These are phyloP conservation scores for Allacma fusca DNA, from an alignment of 2,888 invertebrate species.

Conservation along the genomic window DNA sequence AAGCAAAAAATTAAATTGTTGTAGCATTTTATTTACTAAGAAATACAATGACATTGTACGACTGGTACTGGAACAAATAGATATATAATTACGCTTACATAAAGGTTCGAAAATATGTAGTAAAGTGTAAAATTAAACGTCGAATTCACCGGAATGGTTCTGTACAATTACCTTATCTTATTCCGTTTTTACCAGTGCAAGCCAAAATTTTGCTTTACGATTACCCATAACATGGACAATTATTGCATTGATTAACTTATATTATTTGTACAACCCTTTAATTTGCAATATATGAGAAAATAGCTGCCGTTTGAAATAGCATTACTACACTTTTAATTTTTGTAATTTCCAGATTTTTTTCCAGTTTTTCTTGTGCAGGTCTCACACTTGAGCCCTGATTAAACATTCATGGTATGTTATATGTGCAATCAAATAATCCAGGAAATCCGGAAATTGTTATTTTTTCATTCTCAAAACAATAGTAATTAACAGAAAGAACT, in stretches of 20 bases:
- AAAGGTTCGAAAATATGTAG: slow-evolving; percentile 9
- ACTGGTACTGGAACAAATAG: neutral
- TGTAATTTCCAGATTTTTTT: too few relatives aligned
- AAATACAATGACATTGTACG: slow-evolving; percentile 21
- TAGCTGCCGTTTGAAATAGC: too few relatives aligned
- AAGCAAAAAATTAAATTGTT: neutral
- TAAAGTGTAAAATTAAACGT: neutral
- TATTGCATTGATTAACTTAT: too few relatives aligned
- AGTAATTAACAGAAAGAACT: neutral
- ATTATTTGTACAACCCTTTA: too few relatives aligned
- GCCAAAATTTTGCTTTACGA: too few relatives aligned
- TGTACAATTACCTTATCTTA: neutral
- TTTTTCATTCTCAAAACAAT: neutral
- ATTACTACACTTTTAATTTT: too few relatives aligned
- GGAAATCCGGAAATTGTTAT: neutral
- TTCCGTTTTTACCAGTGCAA: neutral
- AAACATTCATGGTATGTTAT: neutral
- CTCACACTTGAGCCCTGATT: too few relatives aligned
- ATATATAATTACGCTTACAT: neutral
- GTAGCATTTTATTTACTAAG: slow-evolving; percentile 6
- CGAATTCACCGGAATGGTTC: neutral
- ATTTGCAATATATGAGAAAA: too few relatives aligned
- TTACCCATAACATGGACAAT: too few relatives aligned
- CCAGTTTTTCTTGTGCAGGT: too few relatives aligned
- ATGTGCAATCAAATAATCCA: neutral